phyloP scores from a whole-genome alignment of 1,140 invertebrate genomes.

The Thereuonema tuberculata region DNA sequence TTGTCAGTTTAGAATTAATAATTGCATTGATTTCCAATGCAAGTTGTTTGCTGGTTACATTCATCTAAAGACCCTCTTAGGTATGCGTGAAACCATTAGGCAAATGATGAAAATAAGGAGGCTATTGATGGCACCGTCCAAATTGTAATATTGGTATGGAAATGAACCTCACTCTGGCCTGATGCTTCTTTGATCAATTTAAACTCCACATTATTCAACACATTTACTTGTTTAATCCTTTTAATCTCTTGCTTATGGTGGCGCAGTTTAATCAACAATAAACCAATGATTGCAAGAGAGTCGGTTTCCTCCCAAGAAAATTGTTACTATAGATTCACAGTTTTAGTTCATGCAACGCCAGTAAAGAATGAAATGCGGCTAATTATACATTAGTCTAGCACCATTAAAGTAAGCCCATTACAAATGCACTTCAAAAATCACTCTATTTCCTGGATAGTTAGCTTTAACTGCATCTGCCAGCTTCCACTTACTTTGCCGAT shows the following conservation, averaged over 20 bases:
- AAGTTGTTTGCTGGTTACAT: neutral
- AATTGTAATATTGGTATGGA: neutral
- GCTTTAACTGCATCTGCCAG: too few relatives aligned
- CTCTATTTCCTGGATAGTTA: too few relatives aligned
- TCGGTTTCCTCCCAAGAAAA: too few relatives aligned
- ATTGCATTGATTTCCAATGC: neutral
- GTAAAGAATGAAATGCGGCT: neutral
- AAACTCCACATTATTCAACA: neutral
- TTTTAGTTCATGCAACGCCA: neutral
- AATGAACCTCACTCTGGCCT: neutral
- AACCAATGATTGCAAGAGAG: too few relatives aligned
- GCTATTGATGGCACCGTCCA: neutral
- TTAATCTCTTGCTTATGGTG: too few relatives aligned
- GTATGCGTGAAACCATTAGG: neutral
- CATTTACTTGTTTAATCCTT: neutral
- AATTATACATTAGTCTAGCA: neutral
- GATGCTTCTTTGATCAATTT: slow-evolving; percentile 4
- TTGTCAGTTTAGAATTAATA: neutral
- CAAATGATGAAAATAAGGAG: slow-evolving; percentile 2
- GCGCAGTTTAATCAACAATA: too few relatives aligned
- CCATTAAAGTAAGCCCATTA: neutral
- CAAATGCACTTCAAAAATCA: neutral
- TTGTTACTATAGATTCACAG: neutral
- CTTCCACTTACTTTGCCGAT: too few relatives aligned
- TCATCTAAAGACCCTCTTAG: neutral